phyloP scores from a whole-genome alignment of 2,113 vertebrate genomes.

The Thalassarche chlororhynchos region DNA sequence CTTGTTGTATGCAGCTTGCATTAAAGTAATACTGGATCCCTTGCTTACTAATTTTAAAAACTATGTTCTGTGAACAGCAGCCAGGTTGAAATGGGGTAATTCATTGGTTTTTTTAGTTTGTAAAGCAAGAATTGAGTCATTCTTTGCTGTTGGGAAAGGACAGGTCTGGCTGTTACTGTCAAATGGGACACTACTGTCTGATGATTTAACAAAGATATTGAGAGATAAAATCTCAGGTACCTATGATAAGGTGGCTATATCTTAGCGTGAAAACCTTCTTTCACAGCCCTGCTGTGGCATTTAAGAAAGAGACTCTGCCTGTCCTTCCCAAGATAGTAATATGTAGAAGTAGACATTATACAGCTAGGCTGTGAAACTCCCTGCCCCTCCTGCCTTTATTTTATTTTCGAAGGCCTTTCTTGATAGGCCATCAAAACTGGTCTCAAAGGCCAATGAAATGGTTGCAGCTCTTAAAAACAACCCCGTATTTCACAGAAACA shows the following conservation, averaged over 20 bases:
- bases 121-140: background rate
- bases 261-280: background rate
- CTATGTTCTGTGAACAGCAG: background rate
- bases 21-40: background rate
- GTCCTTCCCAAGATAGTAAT: background rate
- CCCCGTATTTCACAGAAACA: background rate
- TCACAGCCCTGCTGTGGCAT: background rate
- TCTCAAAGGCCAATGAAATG: background rate
- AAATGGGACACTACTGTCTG: background rate
- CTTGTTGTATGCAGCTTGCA: background rate
- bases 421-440: background rate
- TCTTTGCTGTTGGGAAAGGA: background rate
- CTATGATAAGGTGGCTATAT: background rate
- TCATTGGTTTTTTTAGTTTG: background rate
- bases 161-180: background rate
- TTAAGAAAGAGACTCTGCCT: background rate
- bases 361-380: background rate
- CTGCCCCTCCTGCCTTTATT: background rate
- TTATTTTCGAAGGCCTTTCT: background rate
- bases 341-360: background rate
- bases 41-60: background rate
- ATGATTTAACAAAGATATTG: background rate
- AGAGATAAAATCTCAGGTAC: background rate
- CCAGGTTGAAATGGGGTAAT: background rate
- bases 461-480: background rate